Conservation (phyloP, 2,113 vertebrate genomes). For the Porphyrio hochstetteri region DNA sequence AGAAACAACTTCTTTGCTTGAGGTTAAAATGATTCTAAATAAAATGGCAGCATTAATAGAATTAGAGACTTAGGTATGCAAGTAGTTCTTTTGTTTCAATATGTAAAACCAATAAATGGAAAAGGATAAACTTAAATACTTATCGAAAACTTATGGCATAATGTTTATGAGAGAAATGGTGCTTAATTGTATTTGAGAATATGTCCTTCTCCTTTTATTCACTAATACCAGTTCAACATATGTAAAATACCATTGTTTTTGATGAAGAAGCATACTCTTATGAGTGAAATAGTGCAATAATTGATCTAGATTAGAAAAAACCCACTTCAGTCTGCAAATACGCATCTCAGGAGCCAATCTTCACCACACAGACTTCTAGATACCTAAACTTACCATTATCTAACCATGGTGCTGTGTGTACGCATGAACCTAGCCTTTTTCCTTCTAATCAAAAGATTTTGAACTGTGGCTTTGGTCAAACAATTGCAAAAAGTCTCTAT, state of each 20-base stretch:
- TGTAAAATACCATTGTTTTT: neutral
- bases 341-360: neutral
- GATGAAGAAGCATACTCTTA: neutral
- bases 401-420: neutral
- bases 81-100: neutral
- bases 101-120: neutral
- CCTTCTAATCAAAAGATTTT: neutral
- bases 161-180: neutral
- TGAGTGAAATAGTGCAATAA: neutral
- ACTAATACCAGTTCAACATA: neutral
- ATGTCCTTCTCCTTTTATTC: neutral
- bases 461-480: neutral
- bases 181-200: neutral
- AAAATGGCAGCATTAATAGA: neutral
- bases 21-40: neutral
- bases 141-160: neutral
- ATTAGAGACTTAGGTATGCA: neutral
- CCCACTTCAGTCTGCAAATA: neutral
- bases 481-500: neutral
- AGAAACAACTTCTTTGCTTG: neutral
- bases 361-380: neutral
- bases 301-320: neutral
- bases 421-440: neutral
- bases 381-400: neutral
- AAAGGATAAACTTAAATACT: neutral